Base-by-base conservation (phyloP, 64 coral and sea anemone genomes). In the Stichodactyla helianthus region DNA sequence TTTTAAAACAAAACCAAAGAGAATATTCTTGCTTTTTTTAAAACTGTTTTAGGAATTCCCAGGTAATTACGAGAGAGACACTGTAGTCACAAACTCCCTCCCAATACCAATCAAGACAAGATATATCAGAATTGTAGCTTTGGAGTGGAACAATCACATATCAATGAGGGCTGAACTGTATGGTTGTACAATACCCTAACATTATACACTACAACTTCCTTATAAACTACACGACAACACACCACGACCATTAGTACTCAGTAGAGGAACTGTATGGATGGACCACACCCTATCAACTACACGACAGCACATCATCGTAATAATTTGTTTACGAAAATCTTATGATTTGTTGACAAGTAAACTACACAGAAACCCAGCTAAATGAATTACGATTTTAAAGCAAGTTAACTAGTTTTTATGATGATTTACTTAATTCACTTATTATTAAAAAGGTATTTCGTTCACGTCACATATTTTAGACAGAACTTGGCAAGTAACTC, bases 151-250 rank as follows among this genome's bases (percentile, higher is more conserved):
- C 22, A 6, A 11, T 60, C 14, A 78, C 26, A 59, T 86, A 26
- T 86, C 89, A 53, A 90, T 90, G 89, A 90, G 89, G 56, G 83
- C 54, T 27, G 89, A 90, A 82, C 82, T 90, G n/a, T 90, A 90
- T 79, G 89, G 89, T 22, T 90, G 89, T 79, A 70, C 22, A n/a
- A 5, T 10, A 70, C 65, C 65, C 6, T 70, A 70, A 70, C 5
- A 25, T 20, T 70, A 70, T 25, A 70, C 20, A 70, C 20, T 20
- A 58, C 35, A 44, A n/a, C 65, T 0, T 5, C 65, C 65, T 5
- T 70, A 70, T 22, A 6, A 7, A 25, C 65, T 70, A 70, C 19
- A 70, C 3, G 22, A 70, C 65, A 63, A 19, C 60, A 17, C 65
- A 70, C 5, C 19, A 70, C 20, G 5, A 25, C 65, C n/a, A 25